Conservation (phyloP, 2,888 invertebrate species). For the Mesorhabditis sp. region DNA sequence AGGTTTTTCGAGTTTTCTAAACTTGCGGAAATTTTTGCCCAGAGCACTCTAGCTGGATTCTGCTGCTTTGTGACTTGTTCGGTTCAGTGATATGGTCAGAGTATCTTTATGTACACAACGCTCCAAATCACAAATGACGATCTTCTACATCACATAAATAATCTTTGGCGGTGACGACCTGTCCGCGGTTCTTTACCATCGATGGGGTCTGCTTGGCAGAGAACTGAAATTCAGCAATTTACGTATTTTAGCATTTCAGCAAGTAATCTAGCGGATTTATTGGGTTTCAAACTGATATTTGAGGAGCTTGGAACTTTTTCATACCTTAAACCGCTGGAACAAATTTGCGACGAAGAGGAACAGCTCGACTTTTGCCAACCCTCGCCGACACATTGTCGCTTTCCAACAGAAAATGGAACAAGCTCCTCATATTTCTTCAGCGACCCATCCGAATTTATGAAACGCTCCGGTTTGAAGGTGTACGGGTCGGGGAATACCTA, state of each 20-base stretch:
- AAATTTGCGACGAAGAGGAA: slow-evolving; percentile 26
- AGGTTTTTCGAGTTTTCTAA: too few species aligned
- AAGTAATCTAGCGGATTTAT: not conserved
- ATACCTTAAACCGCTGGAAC: slow-evolving; percentile 23
- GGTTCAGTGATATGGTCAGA: too few species aligned
- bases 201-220: not conserved
- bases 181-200: not conserved
- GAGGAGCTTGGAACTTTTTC: not conserved
- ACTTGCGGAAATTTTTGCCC: too few species aligned
- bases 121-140: too few species aligned
- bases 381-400: slow-evolving; percentile 26
- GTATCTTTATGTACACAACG: too few species aligned
- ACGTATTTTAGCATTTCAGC: not conserved
- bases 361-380: slow-evolving; percentile 25
- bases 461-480: slow-evolving; percentile 38
- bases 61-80: too few species aligned
- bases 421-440: slow-evolving; percentile 23
- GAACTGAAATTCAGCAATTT: not conserved
- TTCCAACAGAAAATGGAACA: slow-evolving; percentile 29
- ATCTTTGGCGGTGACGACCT: not conserved
- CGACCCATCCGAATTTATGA: slow-evolving; percentile 36
- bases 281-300: not conserved
- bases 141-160: not conserved
- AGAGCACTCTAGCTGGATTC: too few species aligned
- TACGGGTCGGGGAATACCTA: slow-evolving; percentile 38